A percentile compares a stretch with the other conserved stretches of the same genome.
Conservation (phyloP, 2,797 vertebrate species). For the Nyctalus aviator region DNA sequence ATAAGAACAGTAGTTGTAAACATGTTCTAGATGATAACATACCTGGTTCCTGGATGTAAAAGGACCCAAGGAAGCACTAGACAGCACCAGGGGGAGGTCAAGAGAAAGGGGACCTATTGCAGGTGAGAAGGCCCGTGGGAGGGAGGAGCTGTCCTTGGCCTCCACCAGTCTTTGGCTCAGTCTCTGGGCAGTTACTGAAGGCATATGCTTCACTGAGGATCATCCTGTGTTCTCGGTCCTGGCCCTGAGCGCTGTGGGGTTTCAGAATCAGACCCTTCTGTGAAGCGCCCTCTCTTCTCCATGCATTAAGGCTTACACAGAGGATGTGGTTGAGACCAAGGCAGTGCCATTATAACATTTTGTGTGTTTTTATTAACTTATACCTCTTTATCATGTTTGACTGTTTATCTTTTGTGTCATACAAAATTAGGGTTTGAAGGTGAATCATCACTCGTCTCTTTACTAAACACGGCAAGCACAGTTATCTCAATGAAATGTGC, state of each 20-base stretch:
- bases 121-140: no score
- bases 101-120: neutral
- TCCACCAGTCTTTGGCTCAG: neutral
- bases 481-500: neutral
- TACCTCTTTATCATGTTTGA: neutral
- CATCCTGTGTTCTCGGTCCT: neutral
- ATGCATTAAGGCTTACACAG: neutral
- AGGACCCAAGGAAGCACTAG: neutral
- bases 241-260: neutral
- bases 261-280: neutral
- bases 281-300: neutral
- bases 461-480: neutral
- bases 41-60: neutral
- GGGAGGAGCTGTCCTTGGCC: neutral
- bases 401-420: neutral
- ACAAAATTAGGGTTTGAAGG: neutral
- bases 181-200: no score
- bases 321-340: neutral
- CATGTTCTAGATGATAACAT: neutral
- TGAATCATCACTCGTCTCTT: neutral
- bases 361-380: neutral
- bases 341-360: neutral
- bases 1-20: neutral
- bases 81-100: neutral
- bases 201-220: rapidly evolving